Evolutionary conservation across 2,797 vertebrate genomes (phyloP), one percentile per base, ranked within the genome.

Genomic region (Urosaurus nigricauda): DNA sequence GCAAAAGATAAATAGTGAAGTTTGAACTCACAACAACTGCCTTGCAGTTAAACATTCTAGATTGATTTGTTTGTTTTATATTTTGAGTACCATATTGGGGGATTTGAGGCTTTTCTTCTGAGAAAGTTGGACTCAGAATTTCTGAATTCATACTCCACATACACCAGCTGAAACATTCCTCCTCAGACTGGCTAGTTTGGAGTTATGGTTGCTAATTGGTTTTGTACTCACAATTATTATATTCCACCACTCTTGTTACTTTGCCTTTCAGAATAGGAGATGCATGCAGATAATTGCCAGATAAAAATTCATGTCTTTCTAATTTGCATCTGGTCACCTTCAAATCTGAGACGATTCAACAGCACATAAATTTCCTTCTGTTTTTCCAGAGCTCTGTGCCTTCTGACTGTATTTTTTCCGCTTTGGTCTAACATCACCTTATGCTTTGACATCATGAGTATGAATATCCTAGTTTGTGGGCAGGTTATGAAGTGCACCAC

Each of bases 11-110:
- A 81, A 65, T 75, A 43, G 68, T 32, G 43, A 58, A 47, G 32
- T 24, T 74, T 47, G n/a, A 74, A 74, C 24, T n/a, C 29, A 40
- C 12, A 73, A 53, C 37, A 47, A 4, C 7, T 12, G 71, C 12
- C 19, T 9, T 37, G 24, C 9, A 85, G 29, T 47, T 65, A 51
- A 37, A 80, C 51, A 37, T 58, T 21, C 14, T 73, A 68, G 12
- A 80, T 63, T 63, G 11, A 26, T 63, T 47, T 29, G 17, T 8
- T 89, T 78, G 75, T 84, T 88, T 88, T 71, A 43, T 9, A 58
- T n/a, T 85, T 73, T 65, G n/a, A 84, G 16, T 16, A 9, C 37
- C 35, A 32, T 21, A 32, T 86, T 47, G 14, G 29, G 43, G 6
- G 11, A 12, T 16, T 19, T 53, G 32, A 35, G 58, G 51, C 3